A percentile compares a stretch with the other conserved stretches of the same genome.
Conservation (phyloP, 2,888 invertebrate species). For the Protula sp. region DNA sequence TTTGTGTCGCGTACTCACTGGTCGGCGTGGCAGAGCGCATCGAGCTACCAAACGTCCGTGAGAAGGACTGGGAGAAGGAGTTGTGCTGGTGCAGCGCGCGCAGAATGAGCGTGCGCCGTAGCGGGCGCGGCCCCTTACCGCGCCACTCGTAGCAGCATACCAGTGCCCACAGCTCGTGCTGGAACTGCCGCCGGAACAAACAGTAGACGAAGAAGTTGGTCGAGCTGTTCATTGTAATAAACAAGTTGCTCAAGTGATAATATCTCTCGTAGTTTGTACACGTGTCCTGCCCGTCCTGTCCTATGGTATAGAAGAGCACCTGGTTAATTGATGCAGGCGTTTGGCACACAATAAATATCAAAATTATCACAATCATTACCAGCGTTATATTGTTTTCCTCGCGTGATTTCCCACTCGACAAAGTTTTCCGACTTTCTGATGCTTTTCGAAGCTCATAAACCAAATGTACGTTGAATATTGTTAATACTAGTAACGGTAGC, state of each 20-base stretch:
- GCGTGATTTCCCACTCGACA: conserved; percentile 10
- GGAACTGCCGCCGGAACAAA: conserved; percentile 25
- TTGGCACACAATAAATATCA: conserved; percentile 26
- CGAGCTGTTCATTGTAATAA: conserved; percentile 23
- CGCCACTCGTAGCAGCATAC: conserved; percentile 8
- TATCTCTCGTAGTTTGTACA: conserved; percentile 18
- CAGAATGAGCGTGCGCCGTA: conserved; percentile 10
- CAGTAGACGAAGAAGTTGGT: conserved; percentile 27
- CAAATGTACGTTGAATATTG: conserved; percentile 23
- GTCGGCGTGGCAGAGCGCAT: too few relatives aligned
- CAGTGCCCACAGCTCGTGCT: conserved; percentile 20
- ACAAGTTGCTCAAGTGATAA: conserved; percentile 24
- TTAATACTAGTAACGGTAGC: conserved; percentile 22
- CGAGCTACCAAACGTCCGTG: too few relatives aligned
- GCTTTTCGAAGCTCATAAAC: conserved; percentile 24
- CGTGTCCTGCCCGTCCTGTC: conserved; percentile 3
- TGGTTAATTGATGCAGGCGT: conserved; percentile 28
- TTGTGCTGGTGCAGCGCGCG: conserved; percentile 10
- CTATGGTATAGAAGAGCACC: not conserved
- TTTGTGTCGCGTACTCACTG: too few relatives aligned
- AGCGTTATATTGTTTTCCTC: conserved; percentile 28
- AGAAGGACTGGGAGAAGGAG: not conserved
- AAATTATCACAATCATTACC: conserved; percentile 27
- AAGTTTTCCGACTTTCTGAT: conserved; percentile 13
- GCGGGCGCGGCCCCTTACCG: not conserved